phyloP scores from a whole-genome alignment of 2,888 invertebrate species.

The Tillus elongatus region DNA sequence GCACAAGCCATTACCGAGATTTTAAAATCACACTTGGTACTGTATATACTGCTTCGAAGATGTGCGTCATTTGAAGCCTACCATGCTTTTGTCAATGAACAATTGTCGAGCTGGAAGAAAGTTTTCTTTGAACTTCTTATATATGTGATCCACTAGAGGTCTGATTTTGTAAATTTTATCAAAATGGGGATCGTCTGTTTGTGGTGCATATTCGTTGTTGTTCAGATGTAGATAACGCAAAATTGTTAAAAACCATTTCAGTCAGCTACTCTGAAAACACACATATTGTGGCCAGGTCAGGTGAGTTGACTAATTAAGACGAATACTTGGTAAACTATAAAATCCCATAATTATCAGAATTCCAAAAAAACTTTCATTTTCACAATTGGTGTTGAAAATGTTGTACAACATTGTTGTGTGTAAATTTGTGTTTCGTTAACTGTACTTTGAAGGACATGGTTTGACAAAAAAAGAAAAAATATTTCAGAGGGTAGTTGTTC shows the following conservation, averaged over 20 bases:
- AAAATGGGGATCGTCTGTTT: constrained; percentile 13
- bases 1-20: constrained; percentile 21
- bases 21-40: constrained; percentile 23
- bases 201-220: constrained; percentile 10
- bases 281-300: constrained; percentile 4
- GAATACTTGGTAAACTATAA: constrained; percentile 7
- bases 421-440: no score
- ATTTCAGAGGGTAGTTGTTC: no score
- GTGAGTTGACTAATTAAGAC: constrained; percentile 8
- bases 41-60: constrained; percentile 24
- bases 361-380: no score
- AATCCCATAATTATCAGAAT: constrained; percentile 11
- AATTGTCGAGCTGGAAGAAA: constrained; percentile 16
- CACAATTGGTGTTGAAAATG: no score
- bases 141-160: constrained; percentile 15
- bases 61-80: constrained; percentile 22
- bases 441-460: no score
- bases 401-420: no score
- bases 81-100: constrained; percentile 22
- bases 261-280: constrained; percentile 5
- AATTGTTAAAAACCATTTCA: constrained; percentile 11
- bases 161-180: constrained; percentile 21
- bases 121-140: constrained; percentile 11
- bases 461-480: no score
- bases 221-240: constrained; percentile 12